A percentile compares a stretch with the other conserved stretches of the same genome.
phyloP scores from a whole-genome alignment of 2,113 vertebrate species.

The Propithecus coquereli region DNA sequence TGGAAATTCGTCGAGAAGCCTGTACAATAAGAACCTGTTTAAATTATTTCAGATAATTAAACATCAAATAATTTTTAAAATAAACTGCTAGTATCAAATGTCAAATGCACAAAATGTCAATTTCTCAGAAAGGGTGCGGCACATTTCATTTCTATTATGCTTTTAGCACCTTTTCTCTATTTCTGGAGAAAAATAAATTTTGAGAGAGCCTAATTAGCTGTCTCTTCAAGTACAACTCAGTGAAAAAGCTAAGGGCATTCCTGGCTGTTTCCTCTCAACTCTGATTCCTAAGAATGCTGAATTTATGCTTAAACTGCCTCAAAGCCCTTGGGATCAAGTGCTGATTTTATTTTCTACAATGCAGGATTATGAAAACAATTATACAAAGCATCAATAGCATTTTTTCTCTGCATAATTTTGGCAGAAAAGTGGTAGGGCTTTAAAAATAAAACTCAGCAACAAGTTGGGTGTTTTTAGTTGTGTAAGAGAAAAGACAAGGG shows the following conservation, averaged over 20 bases:
- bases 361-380: constrained; percentile 28
- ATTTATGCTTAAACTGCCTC: background rate
- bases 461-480: background rate
- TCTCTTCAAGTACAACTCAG: constrained; percentile 41
- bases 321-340: constrained; percentile 26
- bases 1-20: background rate
- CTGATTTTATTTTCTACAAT: constrained; percentile 3
- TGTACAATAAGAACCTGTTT: background rate
- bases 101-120: constrained; percentile 33
- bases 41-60: constrained; percentile 28
- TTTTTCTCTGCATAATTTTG: background rate
- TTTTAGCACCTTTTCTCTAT: constrained; percentile 40
- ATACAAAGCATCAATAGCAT: background rate
- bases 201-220: constrained; percentile 49
- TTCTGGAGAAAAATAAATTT: constrained; percentile 65
- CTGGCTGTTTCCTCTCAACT: background rate
- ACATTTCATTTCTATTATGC: background rate
- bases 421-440: background rate
- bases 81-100: constrained; percentile 31
- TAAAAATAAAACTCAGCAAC: background rate
- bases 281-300: background rate
- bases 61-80: constrained; percentile 25
- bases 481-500: background rate
- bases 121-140: background rate
- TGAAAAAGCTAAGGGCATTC: constrained; percentile 27